Evolutionary conservation across 2,113 vertebrate genomes (phyloP).

Genomic region (Motacilla alba): DNA sequence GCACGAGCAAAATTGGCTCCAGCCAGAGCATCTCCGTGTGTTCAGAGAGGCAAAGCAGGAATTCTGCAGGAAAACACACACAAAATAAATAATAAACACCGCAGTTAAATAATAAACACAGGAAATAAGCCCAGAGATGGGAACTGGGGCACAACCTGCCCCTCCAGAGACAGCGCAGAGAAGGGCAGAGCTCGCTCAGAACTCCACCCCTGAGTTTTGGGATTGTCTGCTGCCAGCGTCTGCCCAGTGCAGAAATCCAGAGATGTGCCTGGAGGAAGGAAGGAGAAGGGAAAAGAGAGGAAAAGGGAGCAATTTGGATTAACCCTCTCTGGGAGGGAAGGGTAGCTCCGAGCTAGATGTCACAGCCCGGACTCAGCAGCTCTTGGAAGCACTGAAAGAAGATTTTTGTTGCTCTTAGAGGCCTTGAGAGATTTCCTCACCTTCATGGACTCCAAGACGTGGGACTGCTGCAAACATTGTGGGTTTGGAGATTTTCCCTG

Average conservation of each 20-base stretch:
- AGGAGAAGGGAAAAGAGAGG: not conserved
- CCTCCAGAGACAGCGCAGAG: not conserved
- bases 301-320: not conserved
- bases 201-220: not conserved
- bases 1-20: not conserved
- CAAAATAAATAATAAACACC: not conserved
- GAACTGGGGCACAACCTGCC: not conserved
- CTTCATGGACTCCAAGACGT: not conserved
- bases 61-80: not conserved
- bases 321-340: not conserved
- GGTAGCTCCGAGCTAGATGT: rapidly evolving
- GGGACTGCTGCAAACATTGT: too few relatives aligned
- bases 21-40: not conserved
- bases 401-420: not conserved
- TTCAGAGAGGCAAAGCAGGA: not conserved
- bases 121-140: not conserved
- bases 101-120: not conserved
- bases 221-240: not conserved
- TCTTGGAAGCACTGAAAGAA: not conserved
- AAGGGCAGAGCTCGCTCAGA: not conserved
- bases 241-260: not conserved
- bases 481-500: not conserved
- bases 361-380: not conserved
- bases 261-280: not conserved
- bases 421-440: not conserved